Conservation (phyloP, 2,888 invertebrate species). For the Himalopsyche japonica region DNA sequence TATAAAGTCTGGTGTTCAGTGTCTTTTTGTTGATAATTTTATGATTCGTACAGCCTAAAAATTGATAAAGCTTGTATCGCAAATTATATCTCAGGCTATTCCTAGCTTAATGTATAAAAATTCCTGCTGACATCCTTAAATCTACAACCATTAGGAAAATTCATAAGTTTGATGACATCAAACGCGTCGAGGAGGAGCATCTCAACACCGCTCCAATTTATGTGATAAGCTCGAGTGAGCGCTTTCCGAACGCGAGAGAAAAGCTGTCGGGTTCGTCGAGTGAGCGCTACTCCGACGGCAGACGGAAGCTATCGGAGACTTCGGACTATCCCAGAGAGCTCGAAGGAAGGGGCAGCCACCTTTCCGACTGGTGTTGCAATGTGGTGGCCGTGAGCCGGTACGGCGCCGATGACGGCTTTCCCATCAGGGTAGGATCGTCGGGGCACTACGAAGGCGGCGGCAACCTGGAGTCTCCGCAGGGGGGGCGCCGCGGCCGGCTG, state of each 20-base stretch:
- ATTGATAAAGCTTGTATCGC: background rate
- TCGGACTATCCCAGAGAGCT: conserved; percentile 41
- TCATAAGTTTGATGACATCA: background rate
- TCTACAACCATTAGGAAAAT: background rate
- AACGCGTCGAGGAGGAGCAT: background rate
- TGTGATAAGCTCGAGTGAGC: conserved; percentile 1
- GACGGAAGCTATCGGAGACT: background rate
- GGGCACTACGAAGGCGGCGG: conserved; percentile 44
- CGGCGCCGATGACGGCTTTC: conserved; percentile 2
- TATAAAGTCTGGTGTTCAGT: background rate
- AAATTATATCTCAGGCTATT: background rate
- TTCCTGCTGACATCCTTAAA: background rate
- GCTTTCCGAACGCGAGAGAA: background rate
- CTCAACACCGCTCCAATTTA: background rate
- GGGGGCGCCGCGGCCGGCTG: conserved; percentile 50
- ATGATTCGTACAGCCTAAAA: background rate
- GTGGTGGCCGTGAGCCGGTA: conserved; percentile 10
- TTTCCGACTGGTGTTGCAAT: background rate
- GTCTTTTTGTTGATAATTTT: background rate
- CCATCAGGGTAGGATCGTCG: conserved; percentile 7
- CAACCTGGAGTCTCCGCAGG: conserved; percentile 42
- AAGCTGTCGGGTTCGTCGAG: background rate
- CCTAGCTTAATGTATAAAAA: background rate
- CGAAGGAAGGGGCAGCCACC: conserved; percentile 41
- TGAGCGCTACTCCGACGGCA: background rate